A percentile compares a stretch with the other conserved stretches of the same genome.
Evolutionary conservation across 2,888 invertebrate genomes (phyloP).

Genomic region (Zygothrica quintamaculata): DNA sequence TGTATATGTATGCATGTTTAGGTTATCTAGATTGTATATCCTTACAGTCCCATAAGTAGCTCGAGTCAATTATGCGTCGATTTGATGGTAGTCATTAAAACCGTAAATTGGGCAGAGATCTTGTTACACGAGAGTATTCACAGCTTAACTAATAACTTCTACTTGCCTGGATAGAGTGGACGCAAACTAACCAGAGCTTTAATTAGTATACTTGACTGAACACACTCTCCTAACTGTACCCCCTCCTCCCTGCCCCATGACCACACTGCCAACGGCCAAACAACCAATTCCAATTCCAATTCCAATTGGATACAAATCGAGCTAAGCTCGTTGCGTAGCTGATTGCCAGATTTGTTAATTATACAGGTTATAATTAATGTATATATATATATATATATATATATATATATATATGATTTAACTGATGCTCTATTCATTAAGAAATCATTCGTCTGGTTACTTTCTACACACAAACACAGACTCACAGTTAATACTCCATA

Average conservation of each 20-base stretch:
- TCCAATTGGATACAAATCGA: conserved; percentile 35
- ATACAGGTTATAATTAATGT: conserved; percentile 74
- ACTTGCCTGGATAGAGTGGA: conserved; percentile 67
- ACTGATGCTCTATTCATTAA: conserved; percentile 10
- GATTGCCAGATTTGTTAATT: conserved; percentile 76
- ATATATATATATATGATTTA: too few species aligned
- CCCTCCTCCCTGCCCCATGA: conserved; percentile 13
- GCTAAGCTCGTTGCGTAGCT: conserved; percentile 46
- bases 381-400: too few species aligned
- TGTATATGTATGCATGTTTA: too few species aligned
- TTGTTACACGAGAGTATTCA: conserved; percentile 28
- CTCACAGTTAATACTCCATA: conserved; percentile 70
- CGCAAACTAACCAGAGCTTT: conserved; percentile 61
- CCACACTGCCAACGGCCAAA: too few species aligned
- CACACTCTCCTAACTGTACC: too few species aligned
- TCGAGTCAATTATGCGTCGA: conserved; percentile 67
- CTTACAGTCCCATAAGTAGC: conserved; percentile 32
- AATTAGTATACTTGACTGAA: conserved; percentile 67
- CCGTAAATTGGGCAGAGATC: conserved; percentile 65
- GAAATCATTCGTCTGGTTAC: too few species aligned
- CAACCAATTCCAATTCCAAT: too few species aligned
- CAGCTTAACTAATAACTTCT: conserved; percentile 70
- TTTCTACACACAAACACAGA: too few species aligned
- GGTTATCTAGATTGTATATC: too few species aligned
- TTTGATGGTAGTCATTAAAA: conserved; percentile 66